phyloP scores from a whole-genome alignment of 2,888 invertebrate species.

The Rhagium mordax region DNA sequence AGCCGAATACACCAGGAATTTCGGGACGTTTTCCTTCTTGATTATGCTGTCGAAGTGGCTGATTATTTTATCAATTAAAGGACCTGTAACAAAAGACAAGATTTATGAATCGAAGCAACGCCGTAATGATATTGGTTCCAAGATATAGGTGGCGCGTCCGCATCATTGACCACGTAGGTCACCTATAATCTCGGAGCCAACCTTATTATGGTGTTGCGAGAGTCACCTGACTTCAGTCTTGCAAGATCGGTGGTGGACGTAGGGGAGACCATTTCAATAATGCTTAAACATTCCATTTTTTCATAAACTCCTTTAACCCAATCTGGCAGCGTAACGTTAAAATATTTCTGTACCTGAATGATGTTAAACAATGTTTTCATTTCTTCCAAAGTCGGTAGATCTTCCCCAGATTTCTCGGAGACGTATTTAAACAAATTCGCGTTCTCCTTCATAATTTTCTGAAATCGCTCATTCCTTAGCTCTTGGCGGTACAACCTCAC shows the following conservation, averaged over 20 bases:
- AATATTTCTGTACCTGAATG: background rate
- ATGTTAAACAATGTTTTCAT: background rate
- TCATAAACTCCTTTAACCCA: background rate
- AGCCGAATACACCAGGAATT: slow-evolving; percentile 82
- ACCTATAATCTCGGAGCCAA: too few species aligned
- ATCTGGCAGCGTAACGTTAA: background rate
- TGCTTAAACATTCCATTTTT: background rate
- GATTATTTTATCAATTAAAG: background rate
- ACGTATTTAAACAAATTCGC: slow-evolving; percentile 16
- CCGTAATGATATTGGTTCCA: too few species aligned
- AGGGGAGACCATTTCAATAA: background rate
- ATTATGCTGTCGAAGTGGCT: background rate
- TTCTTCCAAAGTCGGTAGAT: background rate
- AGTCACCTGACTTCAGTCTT: background rate
- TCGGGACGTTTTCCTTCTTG: slow-evolving; percentile 55
- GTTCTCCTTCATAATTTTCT: slow-evolving; percentile 26
- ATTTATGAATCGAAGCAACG: too few species aligned
- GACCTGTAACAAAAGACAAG: background rate
- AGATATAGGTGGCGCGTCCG: too few species aligned
- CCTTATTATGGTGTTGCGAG: too few species aligned
- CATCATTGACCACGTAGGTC: too few species aligned
- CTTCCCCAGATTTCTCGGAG: slow-evolving; percentile 33
- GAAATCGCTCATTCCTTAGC: background rate
- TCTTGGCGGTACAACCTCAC: background rate
- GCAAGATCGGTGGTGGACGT: slow-evolving; percentile 53